These are phyloP conservation scores for Gouania willdenowi DNA, from an alignment of 2,797 vertebrate species.

Conservation along the genomic window DNA sequence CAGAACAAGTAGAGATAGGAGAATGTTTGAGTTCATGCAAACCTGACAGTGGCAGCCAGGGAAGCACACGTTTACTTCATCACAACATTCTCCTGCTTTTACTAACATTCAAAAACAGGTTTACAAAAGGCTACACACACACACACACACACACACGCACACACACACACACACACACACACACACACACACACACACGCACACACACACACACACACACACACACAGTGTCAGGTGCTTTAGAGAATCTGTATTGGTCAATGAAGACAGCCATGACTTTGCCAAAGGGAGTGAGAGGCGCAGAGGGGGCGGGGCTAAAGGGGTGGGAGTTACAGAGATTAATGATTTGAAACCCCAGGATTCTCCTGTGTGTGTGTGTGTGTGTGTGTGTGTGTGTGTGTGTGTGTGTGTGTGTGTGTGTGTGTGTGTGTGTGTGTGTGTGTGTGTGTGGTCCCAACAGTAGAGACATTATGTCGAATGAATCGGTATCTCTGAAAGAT, in stretches of 20 bases:
- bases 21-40: too few species aligned
- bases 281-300: constrained; percentile 57
- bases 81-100: constrained; percentile 1
- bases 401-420: background rate
- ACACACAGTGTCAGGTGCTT: constrained; percentile 2
- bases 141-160: constrained; percentile 4
- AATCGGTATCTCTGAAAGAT: constrained; percentile 47
- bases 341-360: constrained; percentile 61
- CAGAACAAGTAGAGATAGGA: too few species aligned
- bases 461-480: constrained; percentile 51
- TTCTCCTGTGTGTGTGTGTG: constrained; percentile 22
- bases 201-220: constrained; percentile 22
- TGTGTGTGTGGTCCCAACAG: constrained; percentile 13
- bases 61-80: constrained; percentile 23
- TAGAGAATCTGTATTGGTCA: constrained; percentile 37
- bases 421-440: constrained; percentile 7
- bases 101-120: constrained; percentile 10
- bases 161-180: constrained; percentile 3
- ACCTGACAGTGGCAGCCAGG: constrained; percentile 37
- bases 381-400: constrained; percentile 4
- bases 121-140: background rate
- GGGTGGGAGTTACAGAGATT: constrained; percentile 49
- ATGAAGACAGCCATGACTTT: constrained; percentile 67
- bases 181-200: background rate
- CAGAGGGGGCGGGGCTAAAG: constrained; percentile 32